Evolutionary conservation across 1,140 invertebrate genomes (phyloP), one percentile per base, ranked within the genome.

Genomic region (Eumeta japonica): DNA sequence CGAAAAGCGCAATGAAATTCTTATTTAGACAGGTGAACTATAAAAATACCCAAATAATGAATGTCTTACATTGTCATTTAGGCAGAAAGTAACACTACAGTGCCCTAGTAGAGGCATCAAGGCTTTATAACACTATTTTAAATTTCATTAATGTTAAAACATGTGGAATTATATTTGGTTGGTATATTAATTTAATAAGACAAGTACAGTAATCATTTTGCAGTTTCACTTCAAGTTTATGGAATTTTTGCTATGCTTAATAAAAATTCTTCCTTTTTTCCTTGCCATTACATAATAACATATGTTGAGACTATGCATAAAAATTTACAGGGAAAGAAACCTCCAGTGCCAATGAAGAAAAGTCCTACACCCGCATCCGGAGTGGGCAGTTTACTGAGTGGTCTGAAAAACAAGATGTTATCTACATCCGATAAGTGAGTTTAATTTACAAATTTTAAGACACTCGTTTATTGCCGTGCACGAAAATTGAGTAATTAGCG

Each of bases 311-410:
- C 5, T 10, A 13, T 5, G 13, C 7, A 10, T 11, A 30, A 9
- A 14, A 5, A 14, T 5, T 14, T 57, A 1, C 41, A 74, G 67
- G 36, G 64, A 20, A 83, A 83, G 50, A 84, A 84, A 59, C 82
- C 82, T 10, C 73, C 65, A 35, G 76, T 83, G 43, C 79, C 81
- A 27, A 55, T 79, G 27, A 84, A 83, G 58, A 84, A 84, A 45
- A 82, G 81, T 42, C 81, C 81, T 3, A 80, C 81, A 2, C 74
- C 77, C 10, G 63, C 75, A 0, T 64, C 66, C 9, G 73, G 76
- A 14, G 63, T 78, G 5, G 74, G 75, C 17, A 74, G 78, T 10
- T 52, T 83, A 17, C 70, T 84, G 38, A 77, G 78, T 13, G 79
- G 79, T 5, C 50, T 83, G 2, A 82, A 81, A 46, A 82, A 77